Percentiles rank a stretch among this genome's conserved stretches.
phyloP scores from a whole-genome alignment of 2,888 invertebrate species.

The Phlogophora meticulosa region DNA sequence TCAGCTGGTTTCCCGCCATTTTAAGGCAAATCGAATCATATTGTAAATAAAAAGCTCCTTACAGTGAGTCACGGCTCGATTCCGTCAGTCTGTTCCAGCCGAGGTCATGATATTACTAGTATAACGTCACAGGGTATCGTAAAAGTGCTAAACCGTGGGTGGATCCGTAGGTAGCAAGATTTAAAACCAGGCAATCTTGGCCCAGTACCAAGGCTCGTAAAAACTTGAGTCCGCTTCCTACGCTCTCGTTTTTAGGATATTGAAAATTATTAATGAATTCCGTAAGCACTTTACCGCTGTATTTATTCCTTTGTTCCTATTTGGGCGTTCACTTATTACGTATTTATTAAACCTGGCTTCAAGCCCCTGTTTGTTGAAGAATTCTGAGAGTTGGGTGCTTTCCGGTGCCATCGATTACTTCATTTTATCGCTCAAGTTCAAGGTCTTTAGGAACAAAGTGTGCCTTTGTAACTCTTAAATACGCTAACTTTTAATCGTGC shows the following conservation, averaged over 20 bases:
- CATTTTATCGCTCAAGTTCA: conserved; percentile 24
- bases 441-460: conserved; percentile 11
- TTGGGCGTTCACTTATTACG: conserved; percentile 43
- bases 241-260: conserved; percentile 51
- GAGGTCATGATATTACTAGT: conserved; percentile 38
- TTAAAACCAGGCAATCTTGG: conserved; percentile 60
- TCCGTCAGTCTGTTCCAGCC: conserved; percentile 33
- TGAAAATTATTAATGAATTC: conserved; percentile 61
- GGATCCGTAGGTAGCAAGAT: conserved; percentile 56
- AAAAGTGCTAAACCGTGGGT: conserved; percentile 55
- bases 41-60: conserved; percentile 26
- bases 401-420: conserved; percentile 42
- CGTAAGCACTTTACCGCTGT: conserved; percentile 32
- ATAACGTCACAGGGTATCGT: conserved; percentile 57
- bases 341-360: conserved; percentile 49
- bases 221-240: conserved; percentile 49
- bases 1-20: conserved; percentile 16
- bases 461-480: background rate
- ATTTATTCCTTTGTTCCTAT: conserved; percentile 53
- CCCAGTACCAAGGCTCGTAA: conserved; percentile 60
- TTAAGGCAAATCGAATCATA: conserved; percentile 31
- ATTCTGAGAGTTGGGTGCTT: conserved; percentile 13
- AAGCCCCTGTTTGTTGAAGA: conserved; percentile 15
- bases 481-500: background rate
- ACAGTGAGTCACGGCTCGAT: conserved; percentile 43